phyloP scores from a whole-genome alignment of 1,140 invertebrate species.

The Elysia chlorotica region DNA sequence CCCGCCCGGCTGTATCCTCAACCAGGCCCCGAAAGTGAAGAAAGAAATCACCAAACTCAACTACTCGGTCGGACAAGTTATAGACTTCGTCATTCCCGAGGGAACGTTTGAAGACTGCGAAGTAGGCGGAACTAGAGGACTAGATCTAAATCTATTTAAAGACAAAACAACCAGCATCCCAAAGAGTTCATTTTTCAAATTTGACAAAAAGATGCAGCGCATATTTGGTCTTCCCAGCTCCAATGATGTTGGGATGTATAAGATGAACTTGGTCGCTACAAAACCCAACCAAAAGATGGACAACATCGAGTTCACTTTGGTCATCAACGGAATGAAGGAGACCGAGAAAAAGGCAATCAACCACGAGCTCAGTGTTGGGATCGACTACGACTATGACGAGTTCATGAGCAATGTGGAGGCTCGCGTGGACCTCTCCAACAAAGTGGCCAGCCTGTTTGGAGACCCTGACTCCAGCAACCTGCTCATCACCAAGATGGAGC shows the following conservation, averaged over 20 bases:
- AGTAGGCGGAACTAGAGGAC: conserved; percentile 75
- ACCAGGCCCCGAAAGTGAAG: conserved; percentile 25
- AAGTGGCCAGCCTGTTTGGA: conserved; percentile 72
- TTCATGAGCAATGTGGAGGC: conserved; percentile 72
- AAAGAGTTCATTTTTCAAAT: conserved; percentile 34
- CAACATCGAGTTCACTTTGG: conserved; percentile 28
- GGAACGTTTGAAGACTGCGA: conserved; percentile 90
- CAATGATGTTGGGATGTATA: conserved; percentile 70
- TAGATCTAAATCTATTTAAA: conserved; percentile 78
- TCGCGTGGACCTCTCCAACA: conserved; percentile 76
- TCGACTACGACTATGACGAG: conserved; percentile 74
- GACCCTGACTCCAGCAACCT: conserved; percentile 77
- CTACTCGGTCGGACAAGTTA: conserved; percentile 79
- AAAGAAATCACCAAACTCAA: conserved; percentile 24
- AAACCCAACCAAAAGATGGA: conserved; percentile 10
- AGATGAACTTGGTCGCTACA: conserved; percentile 37
- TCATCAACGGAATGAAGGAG: conserved; percentile 20
- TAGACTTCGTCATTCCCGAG: conserved; percentile 74
- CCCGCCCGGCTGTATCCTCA: not conserved
- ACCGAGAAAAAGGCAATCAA: conserved; percentile 25
- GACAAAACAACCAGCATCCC: conserved; percentile 54
- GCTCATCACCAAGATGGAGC: conserved; percentile 70
- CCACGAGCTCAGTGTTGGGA: conserved; percentile 77
- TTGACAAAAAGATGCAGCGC: conserved; percentile 36
- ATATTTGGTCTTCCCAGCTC: conserved; percentile 66